Conservation (phyloP, 2,888 invertebrate species). For the Mermis nigrescens region DNA sequence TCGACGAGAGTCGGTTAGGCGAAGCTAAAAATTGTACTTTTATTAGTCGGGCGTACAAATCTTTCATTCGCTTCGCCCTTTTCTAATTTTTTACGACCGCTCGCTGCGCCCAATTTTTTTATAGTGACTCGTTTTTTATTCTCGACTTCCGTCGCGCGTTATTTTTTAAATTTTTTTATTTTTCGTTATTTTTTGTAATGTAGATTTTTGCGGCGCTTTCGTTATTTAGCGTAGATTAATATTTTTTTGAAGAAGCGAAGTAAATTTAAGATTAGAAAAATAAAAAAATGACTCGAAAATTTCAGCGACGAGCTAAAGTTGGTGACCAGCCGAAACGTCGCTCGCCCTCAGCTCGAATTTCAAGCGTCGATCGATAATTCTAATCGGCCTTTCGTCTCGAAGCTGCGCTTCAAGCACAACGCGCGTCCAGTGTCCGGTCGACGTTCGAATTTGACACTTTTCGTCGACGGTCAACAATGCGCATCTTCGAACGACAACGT, state of each 20-base stretch:
- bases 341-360: constrained; percentile 8
- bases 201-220: too few relatives aligned
- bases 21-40: too few relatives aligned
- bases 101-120: too few relatives aligned
- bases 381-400: constrained; percentile 17
- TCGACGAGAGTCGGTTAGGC: too few relatives aligned
- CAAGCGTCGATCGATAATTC: constrained; percentile 17
- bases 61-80: not conserved
- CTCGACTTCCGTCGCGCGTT: not conserved
- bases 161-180: not conserved
- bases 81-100: too few relatives aligned
- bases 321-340: not conserved
- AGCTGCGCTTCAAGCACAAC: constrained; percentile 18
- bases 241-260: too few relatives aligned
- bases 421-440: not conserved
- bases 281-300: not conserved
- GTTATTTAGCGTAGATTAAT: not conserved
- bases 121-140: too few relatives aligned
- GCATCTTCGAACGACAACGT: not conserved
- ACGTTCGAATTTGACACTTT: too few relatives aligned
- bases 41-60: not conserved
- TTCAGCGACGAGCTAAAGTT: not conserved
- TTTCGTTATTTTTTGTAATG: not conserved
- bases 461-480: not conserved
- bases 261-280: too few relatives aligned